These are phyloP conservation scores for Psilopsiagon aymara DNA, from an alignment of 2,113 vertebrate genomes.

Conservation along the genomic window DNA sequence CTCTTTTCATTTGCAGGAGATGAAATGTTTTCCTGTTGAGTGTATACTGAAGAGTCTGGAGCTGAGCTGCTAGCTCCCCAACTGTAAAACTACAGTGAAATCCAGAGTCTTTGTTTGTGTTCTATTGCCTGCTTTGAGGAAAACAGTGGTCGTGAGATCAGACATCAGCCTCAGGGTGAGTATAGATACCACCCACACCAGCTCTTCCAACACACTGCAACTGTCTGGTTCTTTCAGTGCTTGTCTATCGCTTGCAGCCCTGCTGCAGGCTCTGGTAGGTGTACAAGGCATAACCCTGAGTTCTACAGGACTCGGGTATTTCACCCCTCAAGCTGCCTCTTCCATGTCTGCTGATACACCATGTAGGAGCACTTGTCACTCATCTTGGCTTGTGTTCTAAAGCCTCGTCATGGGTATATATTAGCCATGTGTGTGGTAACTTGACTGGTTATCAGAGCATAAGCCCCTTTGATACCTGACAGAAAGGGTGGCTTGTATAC, in stretches of 20 bases:
- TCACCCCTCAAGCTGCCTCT: neutral
- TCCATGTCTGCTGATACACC: neutral
- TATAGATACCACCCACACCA: neutral
- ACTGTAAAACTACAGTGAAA: neutral
- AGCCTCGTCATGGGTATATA: neutral
- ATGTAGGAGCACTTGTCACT: neutral
- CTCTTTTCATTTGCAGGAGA: slow-evolving; percentile 35
- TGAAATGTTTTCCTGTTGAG: slow-evolving; percentile 10
- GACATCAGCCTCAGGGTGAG: neutral
- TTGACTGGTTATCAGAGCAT: neutral
- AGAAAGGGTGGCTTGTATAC: neutral
- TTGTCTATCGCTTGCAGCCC: neutral
- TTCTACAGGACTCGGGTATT: neutral
- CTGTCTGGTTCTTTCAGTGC: neutral
- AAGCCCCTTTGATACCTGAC: neutral
- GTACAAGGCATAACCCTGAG: neutral
- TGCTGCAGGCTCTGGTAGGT: neutral
- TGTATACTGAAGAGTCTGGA: neutral
- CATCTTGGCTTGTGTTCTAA: neutral
- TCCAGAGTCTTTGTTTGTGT: neutral
- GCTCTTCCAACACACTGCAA: neutral
- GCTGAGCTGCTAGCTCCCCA: neutral
- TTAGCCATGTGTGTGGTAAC: neutral
- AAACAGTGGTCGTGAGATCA: neutral
- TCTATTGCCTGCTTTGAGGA: slow-evolving; percentile 12